A percentile compares a stretch with the other conserved stretches of the same genome.
These are phyloP conservation scores for Dryobotodes eremita DNA, from an alignment of 2,888 invertebrate species.

Conservation along the genomic window DNA sequence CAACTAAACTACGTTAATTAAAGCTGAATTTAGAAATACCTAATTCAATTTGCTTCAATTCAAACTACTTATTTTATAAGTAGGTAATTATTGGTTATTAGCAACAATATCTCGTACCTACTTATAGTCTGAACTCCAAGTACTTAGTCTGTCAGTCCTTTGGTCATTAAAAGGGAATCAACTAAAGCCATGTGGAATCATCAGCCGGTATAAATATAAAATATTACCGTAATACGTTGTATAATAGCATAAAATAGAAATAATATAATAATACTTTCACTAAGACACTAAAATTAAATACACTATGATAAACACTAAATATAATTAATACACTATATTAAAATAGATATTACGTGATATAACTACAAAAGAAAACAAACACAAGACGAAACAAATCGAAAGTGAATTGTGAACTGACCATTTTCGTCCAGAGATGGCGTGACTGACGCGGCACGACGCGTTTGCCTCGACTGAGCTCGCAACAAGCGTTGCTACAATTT, in stretches of 20 bases:
- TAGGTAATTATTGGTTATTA: not conserved
- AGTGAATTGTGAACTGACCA: conserved; percentile 86
- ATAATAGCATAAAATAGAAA: conserved; percentile 35
- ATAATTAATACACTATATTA: conserved; percentile 65
- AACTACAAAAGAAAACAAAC: conserved; percentile 76
- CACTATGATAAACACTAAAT: conserved; percentile 61
- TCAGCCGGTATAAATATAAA: conserved; percentile 11
- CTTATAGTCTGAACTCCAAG: not conserved
- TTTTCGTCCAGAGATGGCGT: conserved; percentile 77
- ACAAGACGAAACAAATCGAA: conserved; percentile 72
- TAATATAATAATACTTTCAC: conserved; percentile 63
- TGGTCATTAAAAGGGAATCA: not conserved
- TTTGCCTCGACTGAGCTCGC: conserved; percentile 83
- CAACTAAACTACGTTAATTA: conserved; percentile 42
- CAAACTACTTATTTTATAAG: not conserved
- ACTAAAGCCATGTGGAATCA: not conserved
- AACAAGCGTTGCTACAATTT: conserved; percentile 82
- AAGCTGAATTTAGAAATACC: conserved; percentile 3
- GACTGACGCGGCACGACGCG: conserved; percentile 74
- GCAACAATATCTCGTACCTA: not conserved
- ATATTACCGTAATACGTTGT: conserved; percentile 40
- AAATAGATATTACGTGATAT: conserved; percentile 67
- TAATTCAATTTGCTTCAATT: no score
- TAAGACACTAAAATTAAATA: conserved; percentile 60
- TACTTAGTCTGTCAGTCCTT: not conserved